phyloP scores from a whole-genome alignment of 2,888 invertebrate species.

The Oxyteleia sp. region DNA sequence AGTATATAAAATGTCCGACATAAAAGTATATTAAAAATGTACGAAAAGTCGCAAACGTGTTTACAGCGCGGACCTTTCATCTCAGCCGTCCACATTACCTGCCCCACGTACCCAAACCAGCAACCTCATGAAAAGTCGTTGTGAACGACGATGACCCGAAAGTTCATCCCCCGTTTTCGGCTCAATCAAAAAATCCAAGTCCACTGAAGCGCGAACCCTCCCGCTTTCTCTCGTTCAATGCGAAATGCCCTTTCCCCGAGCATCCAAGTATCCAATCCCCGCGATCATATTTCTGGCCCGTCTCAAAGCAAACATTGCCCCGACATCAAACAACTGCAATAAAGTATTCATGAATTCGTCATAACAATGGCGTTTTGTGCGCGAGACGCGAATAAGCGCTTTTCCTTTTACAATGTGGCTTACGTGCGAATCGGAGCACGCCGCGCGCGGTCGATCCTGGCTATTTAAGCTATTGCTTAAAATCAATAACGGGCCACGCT shows the following conservation, averaged over 20 bases:
- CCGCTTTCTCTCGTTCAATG: conserved; percentile 38
- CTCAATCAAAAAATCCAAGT: conserved; percentile 48
- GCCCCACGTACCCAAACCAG: too few species aligned
- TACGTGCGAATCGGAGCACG: conserved; percentile 70
- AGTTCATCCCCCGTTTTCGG: conserved; percentile 36
- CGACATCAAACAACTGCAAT: conserved; percentile 64
- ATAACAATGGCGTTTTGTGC: conserved; percentile 61
- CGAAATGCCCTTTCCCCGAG: conserved; percentile 20
- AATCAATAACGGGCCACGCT: conserved; percentile 80
- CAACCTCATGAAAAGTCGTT: conserved; percentile 7
- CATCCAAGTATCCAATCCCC: conserved; percentile 26
- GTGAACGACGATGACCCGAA: conserved; percentile 31
- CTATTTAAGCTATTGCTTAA: conserved; percentile 82
- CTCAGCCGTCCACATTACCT: too few species aligned
- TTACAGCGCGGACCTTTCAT: too few species aligned
- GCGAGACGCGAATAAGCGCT: conserved; percentile 50
- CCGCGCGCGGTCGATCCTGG: conserved; percentile 66
- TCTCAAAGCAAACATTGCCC: conserved; percentile 60
- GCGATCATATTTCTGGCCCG: conserved; percentile 60
- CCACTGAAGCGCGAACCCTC: conserved; percentile 25
- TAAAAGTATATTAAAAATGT: too few species aligned
- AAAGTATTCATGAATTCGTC: conserved; percentile 63
- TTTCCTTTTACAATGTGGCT: conserved; percentile 60
- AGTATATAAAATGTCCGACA: too few species aligned
- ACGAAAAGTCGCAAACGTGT: too few species aligned